Conservation (phyloP, 2,113 vertebrate genomes). For the Lynx canadensis region DNA sequence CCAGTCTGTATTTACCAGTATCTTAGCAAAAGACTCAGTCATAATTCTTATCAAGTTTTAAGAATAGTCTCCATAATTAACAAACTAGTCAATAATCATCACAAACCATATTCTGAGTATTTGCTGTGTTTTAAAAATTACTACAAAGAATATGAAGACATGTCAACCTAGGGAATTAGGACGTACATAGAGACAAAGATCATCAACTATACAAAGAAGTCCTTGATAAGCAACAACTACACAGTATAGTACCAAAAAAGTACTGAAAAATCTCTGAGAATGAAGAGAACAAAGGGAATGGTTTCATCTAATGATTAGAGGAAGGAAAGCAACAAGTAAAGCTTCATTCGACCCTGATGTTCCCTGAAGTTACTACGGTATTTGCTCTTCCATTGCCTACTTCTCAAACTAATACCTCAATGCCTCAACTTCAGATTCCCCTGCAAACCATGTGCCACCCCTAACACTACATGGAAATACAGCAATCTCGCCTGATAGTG, state of each 20-base stretch:
- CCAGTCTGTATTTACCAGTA: background rate
- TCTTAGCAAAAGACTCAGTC: background rate
- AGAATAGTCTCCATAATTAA: background rate
- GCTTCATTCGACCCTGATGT: background rate
- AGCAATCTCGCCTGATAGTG: background rate
- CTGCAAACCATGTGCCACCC: background rate
- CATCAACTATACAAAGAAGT: background rate
- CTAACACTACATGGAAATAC: background rate
- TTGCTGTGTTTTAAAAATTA: background rate
- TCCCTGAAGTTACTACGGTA: background rate
- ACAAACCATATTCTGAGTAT: background rate
- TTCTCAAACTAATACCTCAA: constrained; percentile 22
- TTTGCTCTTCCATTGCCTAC: background rate
- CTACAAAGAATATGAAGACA: constrained; percentile 17
- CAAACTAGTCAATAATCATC: background rate
- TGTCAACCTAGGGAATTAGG: background rate
- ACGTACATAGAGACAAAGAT: background rate
- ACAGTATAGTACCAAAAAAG: background rate
- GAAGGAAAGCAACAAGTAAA: background rate
- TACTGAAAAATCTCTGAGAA: background rate
- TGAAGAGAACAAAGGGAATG: background rate
- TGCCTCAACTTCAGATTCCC: background rate
- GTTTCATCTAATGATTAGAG: background rate
- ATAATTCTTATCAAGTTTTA: constrained; percentile 13
- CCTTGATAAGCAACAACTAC: background rate